Evolutionary conservation across 2,888 invertebrate genomes (phyloP).

Genomic region (Ernsta delagoae): DNA sequence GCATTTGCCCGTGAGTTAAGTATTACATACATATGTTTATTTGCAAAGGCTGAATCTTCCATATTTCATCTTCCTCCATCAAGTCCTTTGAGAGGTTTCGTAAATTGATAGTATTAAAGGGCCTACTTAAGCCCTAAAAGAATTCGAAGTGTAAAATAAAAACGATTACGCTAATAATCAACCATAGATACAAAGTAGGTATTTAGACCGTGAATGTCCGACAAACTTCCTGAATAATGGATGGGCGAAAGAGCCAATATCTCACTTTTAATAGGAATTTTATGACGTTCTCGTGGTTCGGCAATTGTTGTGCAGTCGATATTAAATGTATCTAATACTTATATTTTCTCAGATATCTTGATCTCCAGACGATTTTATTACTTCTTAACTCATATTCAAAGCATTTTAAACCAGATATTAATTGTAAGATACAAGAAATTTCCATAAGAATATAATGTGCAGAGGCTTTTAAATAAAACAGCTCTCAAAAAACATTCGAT

Average conservation of each 20-base stretch:
- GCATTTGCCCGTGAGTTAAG: too few relatives aligned
- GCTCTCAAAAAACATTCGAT: too few relatives aligned
- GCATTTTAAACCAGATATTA: background rate
- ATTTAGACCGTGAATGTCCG: conserved; percentile 33
- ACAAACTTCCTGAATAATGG: conserved; percentile 36
- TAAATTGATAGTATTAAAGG: too few relatives aligned
- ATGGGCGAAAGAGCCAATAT: conserved; percentile 30
- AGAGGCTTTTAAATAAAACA: too few relatives aligned
- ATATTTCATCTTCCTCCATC: too few relatives aligned
- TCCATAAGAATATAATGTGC: too few relatives aligned
- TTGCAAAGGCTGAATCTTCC: too few relatives aligned
- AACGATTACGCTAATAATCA: conserved; percentile 13
- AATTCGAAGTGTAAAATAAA: background rate
- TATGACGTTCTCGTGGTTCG: conserved; percentile 23
- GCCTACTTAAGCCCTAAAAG: too few relatives aligned
- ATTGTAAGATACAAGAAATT: too few relatives aligned
- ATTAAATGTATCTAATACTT: background rate
- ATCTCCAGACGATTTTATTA: too few relatives aligned
- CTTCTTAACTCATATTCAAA: background rate
- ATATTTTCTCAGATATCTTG: background rate
- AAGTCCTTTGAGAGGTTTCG: too few relatives aligned
- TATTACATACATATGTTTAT: too few relatives aligned
- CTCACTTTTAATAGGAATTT: conserved; percentile 39
- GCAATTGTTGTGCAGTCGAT: conserved; percentile 4
- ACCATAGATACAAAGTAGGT: conserved; percentile 18